Evolutionary conservation across 2,888 invertebrate species (phyloP), one percentile per base, ranked within the genome.

Genomic region (Leptopterna dolabrata): DNA sequence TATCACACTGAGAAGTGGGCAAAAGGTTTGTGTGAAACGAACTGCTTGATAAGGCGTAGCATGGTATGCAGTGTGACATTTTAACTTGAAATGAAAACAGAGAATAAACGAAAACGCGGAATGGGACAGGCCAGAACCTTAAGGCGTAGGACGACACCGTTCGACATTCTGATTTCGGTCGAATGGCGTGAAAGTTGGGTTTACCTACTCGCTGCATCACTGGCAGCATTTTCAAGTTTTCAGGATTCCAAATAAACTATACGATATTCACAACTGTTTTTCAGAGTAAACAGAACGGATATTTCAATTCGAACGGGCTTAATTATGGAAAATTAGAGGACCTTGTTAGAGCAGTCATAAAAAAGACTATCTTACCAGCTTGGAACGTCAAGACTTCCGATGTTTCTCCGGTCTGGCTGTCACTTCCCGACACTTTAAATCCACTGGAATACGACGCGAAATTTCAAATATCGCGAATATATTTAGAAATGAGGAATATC

Each of bases 121-220:
- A 24, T 63, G 63, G 63, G 63, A 45, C 51, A 51, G 51, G n/a
- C n/a, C 14, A 51, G 51, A 63, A 63, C 24, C 63, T 63, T 63
- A 63, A 24, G 63, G 63, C 63, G 63, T 63, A 63, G 63, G 63
- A 63, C 27, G 63, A 63, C 63, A 63, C 63, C 63, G 63, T 63
- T 63, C 63, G 63, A 63, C 63, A 63, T 63, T 63, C 63, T 63
- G 63, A 63, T 63, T 63, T 63, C 63, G 63, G 63, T 63, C 63
- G 63, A 24, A 63, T 24, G 63, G 63, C 63, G 63, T 63, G 63
- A 63, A 63, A 63, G 63, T 51, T 16, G 16, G 51, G 16, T 51
- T 51, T 51, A 51, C 55, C 19, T n/a, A 19, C 63, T 24, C 6
- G 47, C 14, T 47, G 47, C 63, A 63, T 9, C 24, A 9, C 24